Evolutionary conservation across 2,113 vertebrate species (phyloP), one percentile per base, ranked within the genome.

Genomic region (Recurvirostra avosetta): DNA sequence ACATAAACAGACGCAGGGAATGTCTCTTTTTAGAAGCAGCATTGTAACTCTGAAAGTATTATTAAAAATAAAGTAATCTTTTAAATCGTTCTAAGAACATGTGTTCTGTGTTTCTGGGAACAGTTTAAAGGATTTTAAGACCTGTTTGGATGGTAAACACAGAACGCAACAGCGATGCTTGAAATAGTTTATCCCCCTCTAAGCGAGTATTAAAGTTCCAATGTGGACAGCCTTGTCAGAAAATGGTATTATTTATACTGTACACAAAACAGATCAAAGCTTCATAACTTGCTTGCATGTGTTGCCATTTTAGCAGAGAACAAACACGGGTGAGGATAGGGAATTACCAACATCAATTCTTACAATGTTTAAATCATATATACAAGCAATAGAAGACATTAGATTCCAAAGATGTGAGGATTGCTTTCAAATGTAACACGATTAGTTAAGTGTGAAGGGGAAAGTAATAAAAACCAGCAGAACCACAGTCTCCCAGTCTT

Each of bases 261-360:
- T 38, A 90, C 15, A 95, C 86, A 92, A 34, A 88, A 23, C 47
- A 76, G 81, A 81, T 91, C 87, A 95, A 97, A 96, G 88, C 89
- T 96, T 94, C 68, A 67, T 92, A 94, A 98, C 96, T 98, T 98
- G 81, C 82, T 97, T 76, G 67, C 95, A 96, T 97, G 97, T 98
- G 97, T 95, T 96, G 97, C 97, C 97, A 96, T 97, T 96, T 97
- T 92, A 97, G 91, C 71, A 76, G 90, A 95, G 77, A 95, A 88
- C 30, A 86, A 83, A 72, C 63, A 94, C 0, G 34, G 70, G 76
- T 90, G 77, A 90, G 86, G 92, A 85, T 29, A 94, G 63, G 91
- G 76, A 95, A 91, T 66, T 92, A 70, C 81, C 63, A 88, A 41
- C 66, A 83, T 62, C n/a, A 67, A 36, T 63, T 91, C 84, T 56